Percentiles rank a stretch among this genome's conserved stretches.
Conservation (phyloP, 2,888 invertebrate genomes). For the Mythimna vitellina region DNA sequence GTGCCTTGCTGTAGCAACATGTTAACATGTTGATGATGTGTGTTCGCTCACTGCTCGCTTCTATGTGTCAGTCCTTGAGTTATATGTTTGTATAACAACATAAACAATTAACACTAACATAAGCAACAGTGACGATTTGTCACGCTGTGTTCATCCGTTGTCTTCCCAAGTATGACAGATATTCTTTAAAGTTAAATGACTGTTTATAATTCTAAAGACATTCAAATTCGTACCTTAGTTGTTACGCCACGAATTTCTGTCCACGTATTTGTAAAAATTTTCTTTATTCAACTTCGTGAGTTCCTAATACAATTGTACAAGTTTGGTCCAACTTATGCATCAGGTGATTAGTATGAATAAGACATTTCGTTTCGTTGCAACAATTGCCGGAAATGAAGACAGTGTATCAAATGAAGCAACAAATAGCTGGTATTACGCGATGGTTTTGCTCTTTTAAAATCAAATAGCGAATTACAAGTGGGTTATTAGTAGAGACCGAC, state of each 20-base stretch:
- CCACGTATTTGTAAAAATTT: not conserved
- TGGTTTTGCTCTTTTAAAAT: not conserved
- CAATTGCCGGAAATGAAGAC: slow-evolving; percentile 47
- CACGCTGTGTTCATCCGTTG: slow-evolving; percentile 38
- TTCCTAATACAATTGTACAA: not conserved
- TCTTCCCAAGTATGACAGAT: slow-evolving; percentile 34
- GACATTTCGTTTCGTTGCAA: slow-evolving; percentile 37
- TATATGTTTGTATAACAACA: slow-evolving; percentile 54
- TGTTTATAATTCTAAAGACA: slow-evolving; percentile 39
- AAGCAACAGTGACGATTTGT: slow-evolving; percentile 53
- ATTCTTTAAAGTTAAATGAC: slow-evolving; percentile 44
- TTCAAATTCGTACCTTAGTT: slow-evolving; percentile 36
- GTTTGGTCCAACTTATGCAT: slow-evolving; percentile 24
- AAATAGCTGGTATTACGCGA: slow-evolving; percentile 32
- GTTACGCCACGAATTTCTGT: slow-evolving; percentile 6
- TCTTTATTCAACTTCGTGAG: not conserved
- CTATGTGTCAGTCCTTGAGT: slow-evolving; percentile 48
- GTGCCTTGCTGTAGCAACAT: slow-evolving; percentile 38
- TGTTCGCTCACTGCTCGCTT: slow-evolving; percentile 32
- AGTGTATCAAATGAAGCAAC: slow-evolving; percentile 38
- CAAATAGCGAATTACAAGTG: not conserved
- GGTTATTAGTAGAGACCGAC: not conserved
- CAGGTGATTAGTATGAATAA: slow-evolving; percentile 39
- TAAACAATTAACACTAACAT: slow-evolving; percentile 55
- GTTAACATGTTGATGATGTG: slow-evolving; percentile 19